Evolutionary conservation across 2,113 vertebrate genomes (phyloP).

Genomic region (Boleophthalmus pectinirostris): DNA sequence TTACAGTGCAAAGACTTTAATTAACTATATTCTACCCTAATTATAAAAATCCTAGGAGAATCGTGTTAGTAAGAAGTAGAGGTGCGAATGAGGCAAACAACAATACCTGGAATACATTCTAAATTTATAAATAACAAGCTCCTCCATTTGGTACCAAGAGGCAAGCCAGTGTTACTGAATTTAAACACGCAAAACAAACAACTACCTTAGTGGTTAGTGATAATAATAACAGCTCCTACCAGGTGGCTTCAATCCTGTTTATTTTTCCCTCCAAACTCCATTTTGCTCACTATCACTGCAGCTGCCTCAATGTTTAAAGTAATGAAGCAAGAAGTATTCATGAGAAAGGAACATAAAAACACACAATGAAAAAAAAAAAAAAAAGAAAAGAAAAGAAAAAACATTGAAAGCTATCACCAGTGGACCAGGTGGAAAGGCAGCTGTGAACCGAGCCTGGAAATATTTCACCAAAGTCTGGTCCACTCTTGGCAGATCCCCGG

Average conservation of each 20-base stretch:
- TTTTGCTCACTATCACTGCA: conserved; percentile 14
- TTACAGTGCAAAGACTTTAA: conserved; percentile 1
- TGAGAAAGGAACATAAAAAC: conserved; percentile 25
- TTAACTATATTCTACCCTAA: conserved; percentile 44
- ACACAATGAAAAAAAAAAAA: not conserved
- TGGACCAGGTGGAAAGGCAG: conserved; percentile 54
- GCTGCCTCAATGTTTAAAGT: conserved; percentile 29
- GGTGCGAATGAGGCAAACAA: conserved; percentile 20
- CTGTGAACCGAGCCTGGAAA: conserved; percentile 49
- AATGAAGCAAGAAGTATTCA: conserved; percentile 25
- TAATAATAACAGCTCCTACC: conserved; percentile 46
- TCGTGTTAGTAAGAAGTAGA: conserved; percentile 36
- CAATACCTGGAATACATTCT: conserved; percentile 49
- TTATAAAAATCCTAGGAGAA: conserved; percentile 54
- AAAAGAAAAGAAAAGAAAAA: not conserved
- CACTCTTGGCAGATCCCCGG: conserved; percentile 36
- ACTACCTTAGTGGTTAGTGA: conserved; percentile 37
- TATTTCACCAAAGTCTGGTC: conserved; percentile 42
- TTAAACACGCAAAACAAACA: conserved; percentile 40
- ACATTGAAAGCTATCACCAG: conserved; percentile 41
- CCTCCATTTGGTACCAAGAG: conserved; percentile 46
- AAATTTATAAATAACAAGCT: conserved; percentile 48
- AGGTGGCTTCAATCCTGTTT: conserved; percentile 38
- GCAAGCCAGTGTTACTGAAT: conserved; percentile 30
- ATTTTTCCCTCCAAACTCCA: conserved; percentile 28